Base-by-base conservation (phyloP, 2,797 vertebrate genomes). In the Notolepis coatsorum region DNA sequence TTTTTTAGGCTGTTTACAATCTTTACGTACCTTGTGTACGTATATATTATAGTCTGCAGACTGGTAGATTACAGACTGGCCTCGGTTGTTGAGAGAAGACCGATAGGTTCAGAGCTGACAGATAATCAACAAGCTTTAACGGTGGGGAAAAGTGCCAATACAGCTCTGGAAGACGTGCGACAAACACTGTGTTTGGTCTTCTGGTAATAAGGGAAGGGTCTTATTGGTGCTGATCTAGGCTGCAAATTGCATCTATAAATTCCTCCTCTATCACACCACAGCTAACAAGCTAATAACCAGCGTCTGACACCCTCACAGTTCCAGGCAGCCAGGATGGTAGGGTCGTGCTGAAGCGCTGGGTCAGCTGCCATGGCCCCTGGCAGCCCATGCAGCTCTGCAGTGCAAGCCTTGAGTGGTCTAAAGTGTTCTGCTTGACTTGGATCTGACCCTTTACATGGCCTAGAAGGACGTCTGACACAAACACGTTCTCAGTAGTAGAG, bases 201-300 rank as follows among this genome's bases (percentile, higher is more conserved):
- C n/a, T 4, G 69, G 54, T 69, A 65, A 73, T 65, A 77, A 65
- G 50, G 25, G 47, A 48, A 9, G 41, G 27, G 49, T 77, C 72
- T 15, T n/a, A 18, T 48, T 55, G 42, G 50, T 37, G 53, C 66
- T 57, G 58, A 68, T 67, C 61, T 46, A 69, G 51, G 61, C 64
- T 61, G 15, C 35, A 77, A 68, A 87, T 62, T 74, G 30, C 56
- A 58, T 74, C 66, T 66, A 75, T 77, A 79, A 85, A 90, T 82
- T 76, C 51, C 77, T 66, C 57, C 39, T 68, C 79, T 58, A 68
- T 84, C 69, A 55, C 65, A 68, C 54, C 59, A 59, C 12, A 46
- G 47, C 72, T 85, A 87, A 85, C 65, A 21, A 83, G 65, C 55
- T 74, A 82, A 80, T 71, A 78, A 76, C 30, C 42, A 30, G 59